phyloP scores from a whole-genome alignment of 1,140 invertebrate species.

The Panonychus citri region DNA sequence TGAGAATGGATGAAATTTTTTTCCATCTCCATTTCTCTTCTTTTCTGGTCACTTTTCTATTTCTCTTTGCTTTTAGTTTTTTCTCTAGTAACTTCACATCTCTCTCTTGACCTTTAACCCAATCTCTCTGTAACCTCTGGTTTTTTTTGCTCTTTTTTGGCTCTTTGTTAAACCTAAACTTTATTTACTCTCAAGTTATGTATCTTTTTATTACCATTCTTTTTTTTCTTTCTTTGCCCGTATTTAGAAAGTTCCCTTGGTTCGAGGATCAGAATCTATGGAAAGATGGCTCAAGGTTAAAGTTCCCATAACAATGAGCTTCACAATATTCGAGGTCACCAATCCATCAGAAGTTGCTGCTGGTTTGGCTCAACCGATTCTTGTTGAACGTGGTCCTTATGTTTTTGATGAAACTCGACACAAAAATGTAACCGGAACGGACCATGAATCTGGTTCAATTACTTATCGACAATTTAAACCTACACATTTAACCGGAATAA shows the following conservation, averaged over 20 bases:
- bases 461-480: constrained; percentile 20
- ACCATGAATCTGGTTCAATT: constrained; percentile 10
- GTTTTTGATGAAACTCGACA: constrained; percentile 18
- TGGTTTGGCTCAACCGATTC: constrained; percentile 35
- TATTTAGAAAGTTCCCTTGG: not conserved
- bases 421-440: constrained; percentile 19
- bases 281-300: not conserved
- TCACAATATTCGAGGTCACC: not conserved
- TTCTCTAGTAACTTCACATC: not conserved
- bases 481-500: constrained; percentile 5
- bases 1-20: not conserved
- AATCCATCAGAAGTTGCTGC: not conserved
- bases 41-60: not conserved
- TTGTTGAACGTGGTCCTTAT: constrained; percentile 34
- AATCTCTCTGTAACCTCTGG: not conserved
- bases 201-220: not conserved
- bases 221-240: not conserved
- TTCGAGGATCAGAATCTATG: not conserved
- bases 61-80: not conserved
- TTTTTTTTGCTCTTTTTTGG: not conserved
- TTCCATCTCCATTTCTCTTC: not conserved
- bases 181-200: not conserved
- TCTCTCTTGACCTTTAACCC: not conserved
- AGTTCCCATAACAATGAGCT: not conserved
- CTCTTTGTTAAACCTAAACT: not conserved